These are phyloP conservation scores for Sus cebifrons DNA, from an alignment of 2,797 vertebrate genomes.

Conservation along the genomic window DNA sequence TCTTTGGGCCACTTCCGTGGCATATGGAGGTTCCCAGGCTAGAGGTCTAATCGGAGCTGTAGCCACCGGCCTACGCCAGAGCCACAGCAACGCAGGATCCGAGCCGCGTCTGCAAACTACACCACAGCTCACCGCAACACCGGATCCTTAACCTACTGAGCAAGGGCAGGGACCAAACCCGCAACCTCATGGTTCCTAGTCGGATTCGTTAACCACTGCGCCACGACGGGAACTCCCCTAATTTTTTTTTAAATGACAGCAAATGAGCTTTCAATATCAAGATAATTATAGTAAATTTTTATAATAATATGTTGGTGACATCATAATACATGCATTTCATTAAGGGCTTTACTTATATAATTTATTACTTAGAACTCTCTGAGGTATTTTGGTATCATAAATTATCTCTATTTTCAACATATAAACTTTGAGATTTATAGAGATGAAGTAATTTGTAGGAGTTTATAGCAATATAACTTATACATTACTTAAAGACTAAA, in stretches of 20 bases:
- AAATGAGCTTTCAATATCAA: constrained; percentile 11
- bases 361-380: neutral
- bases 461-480: neutral
- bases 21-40: too few species aligned
- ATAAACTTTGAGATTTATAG: neutral
- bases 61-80: too few species aligned
- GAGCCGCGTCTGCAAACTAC: too few species aligned
- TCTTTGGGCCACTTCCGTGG: too few species aligned
- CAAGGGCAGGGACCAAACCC: too few species aligned
- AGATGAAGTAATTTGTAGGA: neutral
- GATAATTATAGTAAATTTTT: neutral
- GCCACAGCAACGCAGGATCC: too few species aligned
- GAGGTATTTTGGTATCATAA: neutral
- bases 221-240: too few species aligned
- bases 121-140: too few species aligned
- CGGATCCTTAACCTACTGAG: too few species aligned
- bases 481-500: neutral
- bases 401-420: neutral
- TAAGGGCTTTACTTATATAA: neutral
- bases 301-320: neutral
- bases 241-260: neutral
- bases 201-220: too few species aligned
- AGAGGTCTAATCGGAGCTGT: too few species aligned
- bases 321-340: neutral
- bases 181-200: too few species aligned